These are phyloP conservation scores for Xanthorhoe designata DNA, from an alignment of 2,888 invertebrate genomes.

Conservation along the genomic window DNA sequence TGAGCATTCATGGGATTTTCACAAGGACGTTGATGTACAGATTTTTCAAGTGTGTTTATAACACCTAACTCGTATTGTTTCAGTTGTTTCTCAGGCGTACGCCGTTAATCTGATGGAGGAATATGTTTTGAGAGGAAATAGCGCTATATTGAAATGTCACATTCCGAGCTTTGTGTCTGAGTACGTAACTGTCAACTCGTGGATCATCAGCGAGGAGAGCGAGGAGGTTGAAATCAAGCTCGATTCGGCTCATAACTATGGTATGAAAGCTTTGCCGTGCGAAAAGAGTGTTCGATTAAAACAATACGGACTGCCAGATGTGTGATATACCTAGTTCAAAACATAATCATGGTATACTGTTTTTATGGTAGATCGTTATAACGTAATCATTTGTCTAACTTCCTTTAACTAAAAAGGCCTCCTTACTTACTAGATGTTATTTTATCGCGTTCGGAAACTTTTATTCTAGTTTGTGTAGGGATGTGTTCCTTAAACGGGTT, in stretches of 20 bases:
- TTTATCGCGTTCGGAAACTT: background rate
- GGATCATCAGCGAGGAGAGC: slow-evolving; percentile 92
- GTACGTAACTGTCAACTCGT: slow-evolving; percentile 93
- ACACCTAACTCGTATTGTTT: slow-evolving; percentile 69
- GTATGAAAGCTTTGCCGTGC: slow-evolving; percentile 55
- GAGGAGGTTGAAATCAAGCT: slow-evolving; percentile 80
- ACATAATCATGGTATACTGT: background rate
- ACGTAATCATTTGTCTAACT: slow-evolving; percentile 3
- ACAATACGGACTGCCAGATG: background rate
- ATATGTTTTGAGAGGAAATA: slow-evolving; percentile 95
- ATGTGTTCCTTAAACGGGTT: slow-evolving; percentile 62
- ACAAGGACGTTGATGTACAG: background rate
- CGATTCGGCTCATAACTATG: slow-evolving; percentile 68
- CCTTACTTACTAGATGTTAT: background rate
- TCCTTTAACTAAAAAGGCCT: background rate
- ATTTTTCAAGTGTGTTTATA: slow-evolving; percentile 17
- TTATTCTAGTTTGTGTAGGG: slow-evolving; percentile 53
- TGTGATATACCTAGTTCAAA: slow-evolving; percentile 1
- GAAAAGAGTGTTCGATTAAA: slow-evolving; percentile 4
- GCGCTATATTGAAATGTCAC: slow-evolving; percentile 96
- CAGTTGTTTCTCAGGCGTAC: slow-evolving; percentile 96
- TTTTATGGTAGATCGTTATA: background rate
- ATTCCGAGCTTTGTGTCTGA: slow-evolving; percentile 97
- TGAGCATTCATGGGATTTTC: background rate
- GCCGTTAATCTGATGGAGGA: slow-evolving; percentile 97